Conservation (phyloP, 2,113 vertebrate genomes). For the Brevimyrus niger region DNA sequence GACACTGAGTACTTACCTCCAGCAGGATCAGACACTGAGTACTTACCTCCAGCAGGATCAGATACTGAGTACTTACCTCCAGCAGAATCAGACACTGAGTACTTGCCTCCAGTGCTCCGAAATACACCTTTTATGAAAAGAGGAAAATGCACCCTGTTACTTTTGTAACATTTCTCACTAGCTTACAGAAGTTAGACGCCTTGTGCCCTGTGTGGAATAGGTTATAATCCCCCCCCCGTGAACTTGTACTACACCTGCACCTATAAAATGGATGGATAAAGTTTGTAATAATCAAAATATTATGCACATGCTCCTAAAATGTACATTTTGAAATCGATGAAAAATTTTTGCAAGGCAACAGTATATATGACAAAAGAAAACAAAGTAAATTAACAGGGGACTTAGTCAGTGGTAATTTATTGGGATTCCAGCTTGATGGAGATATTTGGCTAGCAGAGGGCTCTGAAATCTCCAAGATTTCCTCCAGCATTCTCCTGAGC, state of each 20-base stretch:
- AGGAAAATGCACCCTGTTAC: not conserved
- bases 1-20: not conserved
- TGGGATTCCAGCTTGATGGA: conserved; percentile 14
- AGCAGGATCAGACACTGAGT: not conserved
- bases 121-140: not conserved
- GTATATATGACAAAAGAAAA: not conserved
- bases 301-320: not conserved
- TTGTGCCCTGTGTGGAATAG: too few relatives aligned
- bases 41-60: not conserved
- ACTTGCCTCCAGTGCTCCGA: not conserved
- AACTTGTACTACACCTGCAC: not conserved
- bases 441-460: not conserved
- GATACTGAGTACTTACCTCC: not conserved
- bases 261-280: not conserved
- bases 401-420: conserved; percentile 21
- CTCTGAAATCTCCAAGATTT: conserved; percentile 16
- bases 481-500: not conserved
- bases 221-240: not conserved
- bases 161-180: not conserved
- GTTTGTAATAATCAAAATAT: not conserved
- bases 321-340: not conserved
- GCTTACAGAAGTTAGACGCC: too few relatives aligned
- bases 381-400: not conserved
- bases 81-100: too few relatives aligned
- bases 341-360: not conserved